A percentile compares a stretch with the other conserved stretches of the same genome.
Conservation (phyloP, 1,140 invertebrate genomes). For the Adelges cooleyi region DNA sequence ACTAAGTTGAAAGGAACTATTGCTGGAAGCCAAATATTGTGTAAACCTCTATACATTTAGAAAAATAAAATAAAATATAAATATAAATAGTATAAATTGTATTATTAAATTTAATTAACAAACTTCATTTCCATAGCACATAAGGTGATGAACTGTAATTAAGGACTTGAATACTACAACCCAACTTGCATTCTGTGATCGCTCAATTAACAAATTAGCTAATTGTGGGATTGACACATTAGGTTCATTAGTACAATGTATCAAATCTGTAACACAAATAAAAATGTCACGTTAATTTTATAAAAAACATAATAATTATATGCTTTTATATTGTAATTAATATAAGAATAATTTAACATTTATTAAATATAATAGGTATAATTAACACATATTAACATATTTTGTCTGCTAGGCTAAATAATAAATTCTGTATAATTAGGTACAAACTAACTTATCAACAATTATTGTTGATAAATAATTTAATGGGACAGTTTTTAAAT, state of each 20-base stretch:
- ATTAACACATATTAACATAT: too few species aligned
- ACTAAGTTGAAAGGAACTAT: conserved; percentile 95
- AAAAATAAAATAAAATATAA: conserved; percentile 44
- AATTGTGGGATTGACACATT: conserved; percentile 99
- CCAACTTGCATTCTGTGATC: conserved; percentile 96
- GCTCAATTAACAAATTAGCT: conserved; percentile 93
- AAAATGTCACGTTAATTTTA: too few species aligned
- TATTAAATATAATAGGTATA: too few species aligned
- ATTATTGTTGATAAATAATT: too few species aligned
- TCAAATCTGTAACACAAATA: conserved; percentile 85
- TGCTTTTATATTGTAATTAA: too few species aligned
- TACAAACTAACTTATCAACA: too few species aligned
- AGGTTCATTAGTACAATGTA: conserved; percentile 98
- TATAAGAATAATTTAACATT: too few species aligned
- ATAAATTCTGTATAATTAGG: too few species aligned
- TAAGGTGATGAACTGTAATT: conserved; percentile 96
- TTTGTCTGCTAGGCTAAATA: too few species aligned
- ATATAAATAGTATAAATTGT: background rate
- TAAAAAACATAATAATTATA: too few species aligned
- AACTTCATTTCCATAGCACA: conserved; percentile 99
- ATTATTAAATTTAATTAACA: conserved; percentile 34
- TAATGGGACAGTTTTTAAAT: too few species aligned
- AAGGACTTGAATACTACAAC: conserved; percentile 97
- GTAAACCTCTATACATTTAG: conserved; percentile 99
- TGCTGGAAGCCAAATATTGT: conserved; percentile 98